Evolutionary conservation across 2,888 invertebrate species (phyloP), one percentile per base, ranked within the genome.

Genomic region (Opisthograptis luteolata): DNA sequence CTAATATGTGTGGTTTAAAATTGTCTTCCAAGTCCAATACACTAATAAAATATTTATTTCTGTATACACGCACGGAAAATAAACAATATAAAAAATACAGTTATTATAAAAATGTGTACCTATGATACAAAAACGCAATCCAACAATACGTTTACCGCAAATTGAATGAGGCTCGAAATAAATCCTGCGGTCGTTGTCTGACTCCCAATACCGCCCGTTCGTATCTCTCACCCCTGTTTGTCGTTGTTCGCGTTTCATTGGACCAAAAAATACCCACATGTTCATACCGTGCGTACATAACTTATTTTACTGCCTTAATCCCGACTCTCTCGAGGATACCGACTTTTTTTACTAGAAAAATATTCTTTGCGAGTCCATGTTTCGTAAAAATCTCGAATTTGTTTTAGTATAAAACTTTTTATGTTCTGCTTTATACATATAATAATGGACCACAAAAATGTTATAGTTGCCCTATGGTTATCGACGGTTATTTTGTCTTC

Each of bases 121-220:
- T n/a, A n/a, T n/a, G 68, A 73, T 77, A 82, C 74, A 79, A 80
- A 83, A 85, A 85, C 67, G 70, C 80, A 80, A 81, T 83, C 78
- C 74, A 76, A 84, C 87, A 87, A 87, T 85, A 85, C 81, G 81
- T 81, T 82, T 79, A 76, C 85, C 85, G 73, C 84, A 87, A 87
- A 88, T 87, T 88, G 87, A 87, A 88, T 87, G 80, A 86, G 78
- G 79, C 82, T 86, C 78, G 79, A 83, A 82, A 87, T 87, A 87
- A 87, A 87, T 87, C 84, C 83, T 73, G 82, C 79, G 81, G 84
- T 80, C 81, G 84, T 79, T 81, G 81, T 79, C 81, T 83, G 84
- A 81, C 81, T 86, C 79, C 76, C 82, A 79, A 83, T 81, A 76
- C 73, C 77, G 74, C 79, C 75, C 79, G 70, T 76, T 77, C 76